phyloP scores from a whole-genome alignment of 2,888 invertebrate species.

The Elysia crispata region DNA sequence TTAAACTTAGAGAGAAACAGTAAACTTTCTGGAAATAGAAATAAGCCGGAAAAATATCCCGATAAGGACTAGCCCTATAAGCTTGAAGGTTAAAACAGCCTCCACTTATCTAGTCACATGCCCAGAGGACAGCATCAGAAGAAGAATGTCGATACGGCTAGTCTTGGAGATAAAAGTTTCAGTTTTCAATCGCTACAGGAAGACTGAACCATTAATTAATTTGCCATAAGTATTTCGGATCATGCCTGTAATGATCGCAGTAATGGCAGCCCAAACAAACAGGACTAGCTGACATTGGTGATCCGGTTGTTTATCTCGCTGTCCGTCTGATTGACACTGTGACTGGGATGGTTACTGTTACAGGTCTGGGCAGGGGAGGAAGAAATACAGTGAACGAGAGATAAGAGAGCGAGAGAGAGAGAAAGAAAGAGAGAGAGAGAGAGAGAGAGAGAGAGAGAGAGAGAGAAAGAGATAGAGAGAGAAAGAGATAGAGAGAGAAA shows the following conservation, averaged over 20 bases:
- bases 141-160: neutral
- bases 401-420: neutral
- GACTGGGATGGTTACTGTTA: neutral
- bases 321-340: too few relatives aligned
- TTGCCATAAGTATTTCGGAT: too few relatives aligned
- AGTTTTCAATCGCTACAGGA: too few relatives aligned
- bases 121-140: too few relatives aligned
- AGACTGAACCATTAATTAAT: too few relatives aligned
- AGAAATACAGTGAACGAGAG: neutral
- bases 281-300: too few relatives aligned
- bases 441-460: conserved; percentile 3
- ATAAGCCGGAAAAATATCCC: neutral
- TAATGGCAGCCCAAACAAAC: too few relatives aligned
- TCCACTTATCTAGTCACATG: too few relatives aligned
- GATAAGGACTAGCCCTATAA: neutral
- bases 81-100: too few relatives aligned
- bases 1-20: neutral
- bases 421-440: neutral
- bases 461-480: neutral
- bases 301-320: too few relatives aligned
- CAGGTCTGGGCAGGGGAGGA: neutral
- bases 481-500: conserved; percentile 13
- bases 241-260: too few relatives aligned
- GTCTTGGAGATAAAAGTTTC: neutral
- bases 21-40: too few relatives aligned